phyloP scores from a whole-genome alignment of 2,888 invertebrate species.

The Galerucella nymphaeae region DNA sequence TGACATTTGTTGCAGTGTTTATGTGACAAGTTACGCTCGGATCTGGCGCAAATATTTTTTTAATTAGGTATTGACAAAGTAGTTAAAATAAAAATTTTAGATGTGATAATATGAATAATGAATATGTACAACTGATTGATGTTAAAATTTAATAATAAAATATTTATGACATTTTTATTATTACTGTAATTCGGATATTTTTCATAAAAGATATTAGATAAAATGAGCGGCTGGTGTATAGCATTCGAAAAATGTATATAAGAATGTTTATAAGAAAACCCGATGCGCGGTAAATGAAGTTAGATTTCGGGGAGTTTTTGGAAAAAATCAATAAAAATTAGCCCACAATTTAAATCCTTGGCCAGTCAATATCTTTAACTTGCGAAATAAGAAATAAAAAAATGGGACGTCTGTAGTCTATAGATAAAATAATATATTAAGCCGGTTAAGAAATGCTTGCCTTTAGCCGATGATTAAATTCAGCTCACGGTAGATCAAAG shows the following conservation, averaged over 20 bases:
- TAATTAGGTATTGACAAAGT: not conserved
- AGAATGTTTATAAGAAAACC: slow-evolving; percentile 16
- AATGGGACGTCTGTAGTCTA: slow-evolving; percentile 33
- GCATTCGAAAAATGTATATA: not conserved
- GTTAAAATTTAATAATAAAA: not conserved
- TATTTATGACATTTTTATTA: not conserved
- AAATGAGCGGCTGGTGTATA: not conserved
- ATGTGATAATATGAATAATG: no score
- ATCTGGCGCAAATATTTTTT: no score
- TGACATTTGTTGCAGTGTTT: not conserved
- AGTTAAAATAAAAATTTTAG: not conserved
- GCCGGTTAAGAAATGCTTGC: slow-evolving; percentile 15
- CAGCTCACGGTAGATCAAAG: slow-evolving; percentile 25
- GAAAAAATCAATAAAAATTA: slow-evolving; percentile 31
- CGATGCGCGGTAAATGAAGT: not conserved
- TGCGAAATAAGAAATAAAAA: slow-evolving; percentile 27
- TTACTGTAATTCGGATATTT: not conserved
- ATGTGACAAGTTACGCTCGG: no score
- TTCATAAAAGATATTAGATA: not conserved
- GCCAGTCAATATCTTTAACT: slow-evolving; percentile 30
- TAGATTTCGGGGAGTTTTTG: slow-evolving; percentile 26
- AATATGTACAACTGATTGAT: no score
- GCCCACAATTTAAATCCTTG: slow-evolving; percentile 33
- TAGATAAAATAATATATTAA: slow-evolving; percentile 18
- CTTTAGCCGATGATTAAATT: slow-evolving; percentile 19